Conservation (phyloP, 2,797 vertebrate species). For the Glossophaga mutica region DNA sequence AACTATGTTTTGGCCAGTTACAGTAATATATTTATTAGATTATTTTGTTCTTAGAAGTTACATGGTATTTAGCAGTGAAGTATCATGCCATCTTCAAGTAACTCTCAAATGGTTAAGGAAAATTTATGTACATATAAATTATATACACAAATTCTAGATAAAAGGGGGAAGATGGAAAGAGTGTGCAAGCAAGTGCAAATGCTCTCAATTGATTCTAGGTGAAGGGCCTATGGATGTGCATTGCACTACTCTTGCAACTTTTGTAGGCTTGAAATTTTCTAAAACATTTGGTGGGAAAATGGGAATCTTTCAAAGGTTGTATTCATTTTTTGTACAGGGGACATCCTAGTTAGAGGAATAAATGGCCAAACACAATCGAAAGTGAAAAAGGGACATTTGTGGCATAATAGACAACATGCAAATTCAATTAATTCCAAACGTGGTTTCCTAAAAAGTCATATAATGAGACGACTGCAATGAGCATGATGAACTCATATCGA, state of each 20-base stretch:
- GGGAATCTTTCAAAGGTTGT: neutral
- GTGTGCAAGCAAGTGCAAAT: neutral
- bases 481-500: neutral
- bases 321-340: neutral
- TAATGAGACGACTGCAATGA: neutral
- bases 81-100: neutral
- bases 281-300: neutral
- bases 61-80: neutral
- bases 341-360: conserved; percentile 8
- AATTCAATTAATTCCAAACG: neutral
- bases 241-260: neutral
- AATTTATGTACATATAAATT: neutral
- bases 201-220: neutral
- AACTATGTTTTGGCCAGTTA: neutral
- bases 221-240: neutral
- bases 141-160: neutral
- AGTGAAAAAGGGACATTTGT: neutral
- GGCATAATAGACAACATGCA: neutral
- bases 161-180: neutral
- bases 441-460: neutral
- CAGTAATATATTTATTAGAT: neutral
- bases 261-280: neutral
- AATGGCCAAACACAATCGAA: neutral
- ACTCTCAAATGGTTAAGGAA: neutral
- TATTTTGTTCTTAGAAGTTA: neutral